These are phyloP conservation scores for Protophormia terraenovae DNA, from an alignment of 2,888 invertebrate species.

Conservation along the genomic window DNA sequence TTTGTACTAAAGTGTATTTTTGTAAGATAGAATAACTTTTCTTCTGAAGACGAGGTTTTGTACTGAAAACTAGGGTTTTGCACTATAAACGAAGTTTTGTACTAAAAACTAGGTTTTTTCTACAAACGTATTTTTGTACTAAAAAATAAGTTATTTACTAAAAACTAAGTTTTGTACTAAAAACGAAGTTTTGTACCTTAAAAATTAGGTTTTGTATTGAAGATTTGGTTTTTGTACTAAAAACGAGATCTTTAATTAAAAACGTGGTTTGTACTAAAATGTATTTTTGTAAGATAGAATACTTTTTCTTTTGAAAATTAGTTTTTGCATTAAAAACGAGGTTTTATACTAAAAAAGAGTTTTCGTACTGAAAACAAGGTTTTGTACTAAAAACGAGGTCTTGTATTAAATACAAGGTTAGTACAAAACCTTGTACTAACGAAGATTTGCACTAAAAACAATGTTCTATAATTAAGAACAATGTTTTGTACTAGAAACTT, in stretches of 20 bases:
- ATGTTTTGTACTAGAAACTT: neutral
- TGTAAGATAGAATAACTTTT: no score
- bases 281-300: no score
- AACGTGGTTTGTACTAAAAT: no score
- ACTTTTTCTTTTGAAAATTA: neutral
- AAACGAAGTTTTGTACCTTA: no score
- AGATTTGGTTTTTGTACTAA: no score
- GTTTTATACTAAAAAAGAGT: neutral
- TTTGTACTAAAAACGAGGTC: neutral
- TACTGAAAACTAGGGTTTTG: neutral
- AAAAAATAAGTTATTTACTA: neutral
- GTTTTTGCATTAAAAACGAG: neutral
- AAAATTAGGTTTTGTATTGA: no score
- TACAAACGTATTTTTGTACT: neutral
- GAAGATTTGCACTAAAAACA: neutral
- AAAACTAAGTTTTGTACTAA: neutral
- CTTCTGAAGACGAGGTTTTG: neutral
- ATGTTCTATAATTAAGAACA: neutral
- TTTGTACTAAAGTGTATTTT: neutral
- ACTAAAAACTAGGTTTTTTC: neutral
- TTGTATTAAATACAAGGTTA: neutral
- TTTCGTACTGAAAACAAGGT: neutral
- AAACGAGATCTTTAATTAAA: no score
- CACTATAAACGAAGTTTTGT: neutral
- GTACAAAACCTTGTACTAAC: no score